Evolutionary conservation across 2,888 invertebrate species (phyloP).

Genomic region (Ceriagrion tenellum): DNA sequence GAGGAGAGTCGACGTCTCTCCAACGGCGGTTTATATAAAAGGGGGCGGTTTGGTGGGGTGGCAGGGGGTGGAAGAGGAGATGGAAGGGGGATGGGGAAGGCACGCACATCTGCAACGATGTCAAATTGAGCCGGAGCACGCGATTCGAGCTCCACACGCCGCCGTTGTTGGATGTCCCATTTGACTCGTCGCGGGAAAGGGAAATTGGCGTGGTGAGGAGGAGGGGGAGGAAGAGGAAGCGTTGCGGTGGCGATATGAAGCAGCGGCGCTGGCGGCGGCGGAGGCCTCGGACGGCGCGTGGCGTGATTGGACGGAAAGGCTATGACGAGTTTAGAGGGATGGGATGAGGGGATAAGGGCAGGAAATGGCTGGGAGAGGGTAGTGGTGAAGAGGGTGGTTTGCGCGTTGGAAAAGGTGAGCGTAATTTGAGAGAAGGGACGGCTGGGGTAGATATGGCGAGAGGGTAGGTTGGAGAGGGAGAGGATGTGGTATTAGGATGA

Average conservation of each 20-base stretch:
- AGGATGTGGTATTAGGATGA: not conserved
- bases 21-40: too few species aligned
- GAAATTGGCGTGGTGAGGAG: constrained; percentile 54
- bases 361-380: not conserved
- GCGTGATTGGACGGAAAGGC: constrained; percentile 43
- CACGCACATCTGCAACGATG: constrained; percentile 64
- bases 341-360: not conserved
- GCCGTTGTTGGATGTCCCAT: constrained; percentile 56
- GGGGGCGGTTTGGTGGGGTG: not conserved
- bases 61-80: not conserved
- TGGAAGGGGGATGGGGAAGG: not conserved
- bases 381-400: not conserved
- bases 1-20: too few species aligned
- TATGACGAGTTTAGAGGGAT: not conserved
- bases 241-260: not conserved
- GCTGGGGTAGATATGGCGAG: not conserved
- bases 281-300: too few species aligned
- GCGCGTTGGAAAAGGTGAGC: not conserved
- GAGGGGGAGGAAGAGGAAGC: constrained; percentile 35
- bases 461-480: not conserved
- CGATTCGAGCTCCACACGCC: constrained; percentile 46
- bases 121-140: constrained; percentile 60
- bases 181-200: constrained; percentile 52
- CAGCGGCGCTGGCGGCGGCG: not conserved
- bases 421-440: not conserved